Conservation (phyloP, 2,797 vertebrate genomes). For the Galagoides demidoff region DNA sequence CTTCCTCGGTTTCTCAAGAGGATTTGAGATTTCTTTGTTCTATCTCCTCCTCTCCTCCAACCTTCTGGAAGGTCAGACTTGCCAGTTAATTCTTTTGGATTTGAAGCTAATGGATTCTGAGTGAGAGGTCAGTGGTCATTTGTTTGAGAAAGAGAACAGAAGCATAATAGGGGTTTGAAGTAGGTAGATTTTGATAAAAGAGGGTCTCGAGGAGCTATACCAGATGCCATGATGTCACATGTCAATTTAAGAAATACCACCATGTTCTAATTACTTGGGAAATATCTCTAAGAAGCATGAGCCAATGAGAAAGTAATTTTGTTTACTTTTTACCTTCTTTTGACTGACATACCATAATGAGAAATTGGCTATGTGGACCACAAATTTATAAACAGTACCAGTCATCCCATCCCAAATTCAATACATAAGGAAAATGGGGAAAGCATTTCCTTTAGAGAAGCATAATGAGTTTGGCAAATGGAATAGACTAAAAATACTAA, state of each 20-base stretch:
- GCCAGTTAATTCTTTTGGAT: not conserved
- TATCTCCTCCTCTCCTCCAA: not conserved
- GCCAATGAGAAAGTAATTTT: not conserved
- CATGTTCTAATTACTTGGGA: not conserved
- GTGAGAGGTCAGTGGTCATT: not conserved
- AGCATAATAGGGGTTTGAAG: not conserved
- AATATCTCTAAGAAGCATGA: not conserved
- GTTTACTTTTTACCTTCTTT: not conserved
- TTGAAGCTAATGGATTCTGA: not conserved
- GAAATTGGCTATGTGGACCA: not conserved
- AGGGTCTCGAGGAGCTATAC: not conserved
- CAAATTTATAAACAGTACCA: not conserved
- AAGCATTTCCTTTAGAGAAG: not conserved
- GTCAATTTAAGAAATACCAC: not conserved
- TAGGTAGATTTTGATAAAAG: not conserved
- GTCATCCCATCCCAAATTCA: not conserved
- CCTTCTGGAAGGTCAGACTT: not conserved
- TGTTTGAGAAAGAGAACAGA: not conserved
- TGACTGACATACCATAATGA: not conserved
- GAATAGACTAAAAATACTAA: not conserved
- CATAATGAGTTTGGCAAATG: rapidly evolving
- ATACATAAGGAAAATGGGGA: not conserved
- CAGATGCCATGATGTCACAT: rapidly evolving
- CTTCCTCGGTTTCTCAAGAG: not conserved
- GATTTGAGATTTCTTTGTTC: slow-evolving; percentile 14